phyloP scores from a whole-genome alignment of 2,113 vertebrate genomes.

The Tragulus kanchil region DNA sequence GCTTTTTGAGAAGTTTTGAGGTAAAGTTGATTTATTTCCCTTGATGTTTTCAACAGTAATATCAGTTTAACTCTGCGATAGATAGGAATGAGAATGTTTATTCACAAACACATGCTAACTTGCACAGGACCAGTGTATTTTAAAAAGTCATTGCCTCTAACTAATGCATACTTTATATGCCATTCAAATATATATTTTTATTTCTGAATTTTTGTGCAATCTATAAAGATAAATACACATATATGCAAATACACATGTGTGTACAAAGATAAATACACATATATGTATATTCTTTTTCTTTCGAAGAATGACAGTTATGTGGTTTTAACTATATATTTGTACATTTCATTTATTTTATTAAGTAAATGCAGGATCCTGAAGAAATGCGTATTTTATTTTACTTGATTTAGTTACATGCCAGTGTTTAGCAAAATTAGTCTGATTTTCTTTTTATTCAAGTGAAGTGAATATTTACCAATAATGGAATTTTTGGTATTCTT shows the following conservation, averaged over 20 bases:
- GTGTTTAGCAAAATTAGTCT: conserved; percentile 8
- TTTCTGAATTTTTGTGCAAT: conserved; percentile 17
- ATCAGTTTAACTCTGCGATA: background rate
- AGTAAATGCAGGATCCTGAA: background rate
- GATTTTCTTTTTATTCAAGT: background rate
- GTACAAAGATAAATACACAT: background rate
- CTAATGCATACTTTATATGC: background rate
- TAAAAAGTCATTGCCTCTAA: background rate
- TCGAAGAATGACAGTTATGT: background rate
- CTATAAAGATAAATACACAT: background rate
- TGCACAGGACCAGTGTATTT: background rate
- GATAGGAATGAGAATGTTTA: background rate
- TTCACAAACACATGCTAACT: background rate
- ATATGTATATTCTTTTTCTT: conserved; percentile 3
- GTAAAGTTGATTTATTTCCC: background rate
- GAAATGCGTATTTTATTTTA: background rate
- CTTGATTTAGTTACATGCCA: conserved; percentile 15
- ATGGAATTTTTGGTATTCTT: background rate
- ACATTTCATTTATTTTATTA: background rate
- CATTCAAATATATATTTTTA: background rate
- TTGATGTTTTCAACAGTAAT: background rate
- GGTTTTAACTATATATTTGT: conserved; percentile 17
- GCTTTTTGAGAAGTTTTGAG: background rate
- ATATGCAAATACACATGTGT: background rate
- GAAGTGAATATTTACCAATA: conserved; percentile 6